Percentiles rank a stretch among this genome's conserved stretches.
Conservation (phyloP, 1,140 invertebrate genomes). For the Rhagoletis zephyria region DNA sequence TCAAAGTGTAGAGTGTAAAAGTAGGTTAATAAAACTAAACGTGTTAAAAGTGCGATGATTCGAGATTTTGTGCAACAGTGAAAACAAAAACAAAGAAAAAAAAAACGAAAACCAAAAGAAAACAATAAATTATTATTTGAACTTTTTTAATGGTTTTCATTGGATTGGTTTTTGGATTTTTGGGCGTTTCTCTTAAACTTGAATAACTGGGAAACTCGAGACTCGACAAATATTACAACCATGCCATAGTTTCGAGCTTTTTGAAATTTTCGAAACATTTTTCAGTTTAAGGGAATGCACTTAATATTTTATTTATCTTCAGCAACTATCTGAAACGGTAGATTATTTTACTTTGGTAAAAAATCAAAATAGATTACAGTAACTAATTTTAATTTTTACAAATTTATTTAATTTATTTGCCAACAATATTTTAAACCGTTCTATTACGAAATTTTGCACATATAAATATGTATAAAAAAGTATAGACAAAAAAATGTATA, state of each 20-base stretch:
- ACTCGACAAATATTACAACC: too few relatives aligned
- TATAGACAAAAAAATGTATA: not conserved
- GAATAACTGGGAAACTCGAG: too few relatives aligned
- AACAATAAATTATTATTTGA: not conserved
- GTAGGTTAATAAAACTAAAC: slow-evolving; percentile 8
- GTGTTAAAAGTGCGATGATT: not conserved
- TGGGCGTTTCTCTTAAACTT: not conserved
- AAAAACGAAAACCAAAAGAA: not conserved
- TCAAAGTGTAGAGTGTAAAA: slow-evolving; percentile 30
- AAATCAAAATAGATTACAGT: not conserved
- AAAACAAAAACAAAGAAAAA: not conserved
- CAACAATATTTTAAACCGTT: too few relatives aligned
- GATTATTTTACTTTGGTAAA: not conserved
- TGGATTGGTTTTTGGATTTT: not conserved
- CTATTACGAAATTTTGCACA: too few relatives aligned
- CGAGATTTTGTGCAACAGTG: slow-evolving; percentile 10
- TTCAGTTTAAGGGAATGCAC: too few relatives aligned
- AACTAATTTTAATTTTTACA: too few relatives aligned
- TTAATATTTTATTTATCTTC: too few relatives aligned
- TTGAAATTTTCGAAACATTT: too few relatives aligned
- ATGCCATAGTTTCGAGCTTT: too few relatives aligned
- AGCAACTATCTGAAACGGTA: not conserved
- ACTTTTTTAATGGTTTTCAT: not conserved
- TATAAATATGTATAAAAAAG: not conserved
- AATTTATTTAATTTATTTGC: not conserved